Evolutionary conservation across 2,888 invertebrate genomes (phyloP), one percentile per base, ranked within the genome.

Genomic region (Eugnorisma glareosa): DNA sequence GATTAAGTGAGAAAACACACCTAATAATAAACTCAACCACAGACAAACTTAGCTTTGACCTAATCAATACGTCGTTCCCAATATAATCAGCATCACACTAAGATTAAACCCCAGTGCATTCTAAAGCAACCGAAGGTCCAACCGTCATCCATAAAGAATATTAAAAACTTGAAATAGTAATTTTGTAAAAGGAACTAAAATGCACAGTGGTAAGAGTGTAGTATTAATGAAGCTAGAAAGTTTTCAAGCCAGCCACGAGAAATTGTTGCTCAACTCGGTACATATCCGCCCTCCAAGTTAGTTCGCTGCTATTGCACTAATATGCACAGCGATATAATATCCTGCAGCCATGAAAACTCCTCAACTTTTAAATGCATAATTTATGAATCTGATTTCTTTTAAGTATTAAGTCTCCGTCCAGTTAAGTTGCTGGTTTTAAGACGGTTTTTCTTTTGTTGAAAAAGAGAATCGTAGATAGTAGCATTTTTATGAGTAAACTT

Each of bases 161-260:
- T 85, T 67, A 69, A 66, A 77, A 83, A 51, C 28, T 68, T 67
- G n/a, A 68, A 77, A 73, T 72, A 51, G 69, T 72, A 70, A 79
- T 83, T 77, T 82, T 68, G 67, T 67, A 79, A 86, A 68, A 83
- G 71, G 72, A 81, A 84, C 70, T 86, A 45, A 83, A 87, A 80
- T 82, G 81, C 75, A 79, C 79, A 81, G 79, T 73, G 67, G 72
- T 82, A 75, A 80, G 77, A 76, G 81, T 80, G 57, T 80, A 84
- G 84, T 86, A 89, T 90, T 90, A 90, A 90, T 89, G 89, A 90
- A 88, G 70, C 79, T 75, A 77, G 76, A 82, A 91, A 91, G 83
- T 91, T 91, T 84, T 86, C 82, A 86, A 90, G 86, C 82, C 76
- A 86, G 82, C 88, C 80, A 75, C 87, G 84, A 81, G 88, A 86